These are phyloP conservation scores for Solenopsis invicta DNA, from an alignment of 1,140 invertebrate genomes.

Conservation along the genomic window DNA sequence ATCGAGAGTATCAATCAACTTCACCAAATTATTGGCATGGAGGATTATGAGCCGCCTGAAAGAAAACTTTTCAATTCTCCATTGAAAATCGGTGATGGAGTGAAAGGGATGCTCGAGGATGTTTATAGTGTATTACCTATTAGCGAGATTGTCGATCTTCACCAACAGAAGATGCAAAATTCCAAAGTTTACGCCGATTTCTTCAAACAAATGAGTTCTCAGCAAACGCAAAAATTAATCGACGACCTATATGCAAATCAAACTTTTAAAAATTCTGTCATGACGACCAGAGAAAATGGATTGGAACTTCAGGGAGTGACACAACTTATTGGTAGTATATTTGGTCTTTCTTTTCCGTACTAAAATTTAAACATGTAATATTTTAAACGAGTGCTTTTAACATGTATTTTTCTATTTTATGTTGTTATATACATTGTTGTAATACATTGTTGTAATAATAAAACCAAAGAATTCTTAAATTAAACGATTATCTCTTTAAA, in stretches of 20 bases:
- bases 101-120: slow-evolving; percentile 71
- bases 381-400: neutral
- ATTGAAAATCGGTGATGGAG: slow-evolving; percentile 60
- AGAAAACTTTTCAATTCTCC: neutral
- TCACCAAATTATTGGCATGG: slow-evolving; percentile 57
- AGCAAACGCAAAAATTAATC: slow-evolving; percentile 66
- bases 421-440: neutral
- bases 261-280: slow-evolving; percentile 29
- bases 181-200: slow-evolving; percentile 69
- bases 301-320: slow-evolving; percentile 41
- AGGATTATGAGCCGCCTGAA: neutral
- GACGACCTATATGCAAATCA: slow-evolving; percentile 15
- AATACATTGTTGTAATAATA: neutral
- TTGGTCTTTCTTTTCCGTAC: slow-evolving; percentile 60
- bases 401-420: neutral
- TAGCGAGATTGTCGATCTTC: slow-evolving; percentile 70
- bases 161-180: slow-evolving; percentile 72
- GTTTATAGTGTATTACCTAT: slow-evolving; percentile 71
- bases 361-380: neutral
- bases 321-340: slow-evolving; percentile 33
- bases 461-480: neutral
- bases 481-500: neutral
- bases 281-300: slow-evolving; percentile 36
- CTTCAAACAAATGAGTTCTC: slow-evolving; percentile 57
- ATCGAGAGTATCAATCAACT: slow-evolving; percentile 42